These are phyloP conservation scores for Ligdia adustata DNA, from an alignment of 2,888 invertebrate species.

Conservation along the genomic window DNA sequence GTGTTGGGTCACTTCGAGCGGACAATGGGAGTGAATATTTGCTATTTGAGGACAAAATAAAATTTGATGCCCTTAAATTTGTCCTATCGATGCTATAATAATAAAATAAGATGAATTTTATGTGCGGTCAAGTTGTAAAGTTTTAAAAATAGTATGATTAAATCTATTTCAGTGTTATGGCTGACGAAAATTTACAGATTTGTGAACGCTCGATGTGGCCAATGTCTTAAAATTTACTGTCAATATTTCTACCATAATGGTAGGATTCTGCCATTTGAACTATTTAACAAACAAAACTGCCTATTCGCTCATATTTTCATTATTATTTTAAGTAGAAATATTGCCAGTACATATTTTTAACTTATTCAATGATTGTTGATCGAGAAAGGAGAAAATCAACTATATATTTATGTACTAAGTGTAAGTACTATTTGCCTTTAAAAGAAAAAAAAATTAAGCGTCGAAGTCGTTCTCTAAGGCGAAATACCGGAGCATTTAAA, in stretches of 20 bases:
- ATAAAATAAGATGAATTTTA: background rate
- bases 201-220: background rate
- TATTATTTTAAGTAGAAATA: background rate
- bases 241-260: background rate
- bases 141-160: background rate
- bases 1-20: background rate
- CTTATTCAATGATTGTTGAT: slow-evolving; percentile 12
- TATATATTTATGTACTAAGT: slow-evolving; percentile 25
- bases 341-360: slow-evolving; percentile 13
- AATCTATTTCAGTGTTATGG: background rate
- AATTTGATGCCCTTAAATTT: too few species aligned
- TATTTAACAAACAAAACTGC: background rate
- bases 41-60: too few species aligned
- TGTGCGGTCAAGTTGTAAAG: background rate
- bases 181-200: background rate
- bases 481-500: slow-evolving; percentile 22
- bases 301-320: background rate
- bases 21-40: too few species aligned
- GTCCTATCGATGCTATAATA: too few species aligned
- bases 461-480: slow-evolving; percentile 8
- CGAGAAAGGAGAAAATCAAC: slow-evolving; percentile 9
- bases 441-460: slow-evolving; percentile 1
- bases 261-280: background rate
- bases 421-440: slow-evolving; percentile 22
- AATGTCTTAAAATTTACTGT: background rate